Conservation (phyloP, 2,113 vertebrate species). For the Falcunculus frontatus region DNA sequence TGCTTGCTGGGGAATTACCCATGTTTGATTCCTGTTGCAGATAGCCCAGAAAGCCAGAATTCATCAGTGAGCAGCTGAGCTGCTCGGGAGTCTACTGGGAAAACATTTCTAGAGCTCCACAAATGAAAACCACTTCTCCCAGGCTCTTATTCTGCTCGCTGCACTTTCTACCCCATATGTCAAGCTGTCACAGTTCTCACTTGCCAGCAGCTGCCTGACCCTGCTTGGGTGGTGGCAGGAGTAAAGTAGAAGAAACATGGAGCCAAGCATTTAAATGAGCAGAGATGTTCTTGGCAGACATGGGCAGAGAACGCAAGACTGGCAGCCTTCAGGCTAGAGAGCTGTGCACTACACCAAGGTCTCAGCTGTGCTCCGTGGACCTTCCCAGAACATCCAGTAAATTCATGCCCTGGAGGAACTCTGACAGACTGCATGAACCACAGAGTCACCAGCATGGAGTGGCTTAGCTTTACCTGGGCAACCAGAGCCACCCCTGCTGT, state of each 20-base stretch:
- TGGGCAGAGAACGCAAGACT: neutral
- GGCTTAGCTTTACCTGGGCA: neutral
- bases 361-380: neutral
- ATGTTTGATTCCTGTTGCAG: neutral
- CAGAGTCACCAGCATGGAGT: neutral
- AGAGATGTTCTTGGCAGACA: neutral
- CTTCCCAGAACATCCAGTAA: neutral
- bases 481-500: neutral
- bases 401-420: neutral
- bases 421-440: neutral
- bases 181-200: constrained; percentile 4
- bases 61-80: neutral
- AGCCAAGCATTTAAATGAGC: neutral
- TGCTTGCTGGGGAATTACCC: neutral
- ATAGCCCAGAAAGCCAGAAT: neutral
- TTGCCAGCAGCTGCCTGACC: constrained; percentile 5
- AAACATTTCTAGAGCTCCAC: neutral
- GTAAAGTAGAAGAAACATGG: neutral
- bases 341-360: neutral
- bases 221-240: constrained; percentile 13
- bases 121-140: constrained; percentile 8
- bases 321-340: neutral
- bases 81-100: neutral
- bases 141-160: neutral
- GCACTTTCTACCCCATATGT: neutral